phyloP scores from a whole-genome alignment of 2,797 vertebrate genomes.

The Clamator glandarius region DNA sequence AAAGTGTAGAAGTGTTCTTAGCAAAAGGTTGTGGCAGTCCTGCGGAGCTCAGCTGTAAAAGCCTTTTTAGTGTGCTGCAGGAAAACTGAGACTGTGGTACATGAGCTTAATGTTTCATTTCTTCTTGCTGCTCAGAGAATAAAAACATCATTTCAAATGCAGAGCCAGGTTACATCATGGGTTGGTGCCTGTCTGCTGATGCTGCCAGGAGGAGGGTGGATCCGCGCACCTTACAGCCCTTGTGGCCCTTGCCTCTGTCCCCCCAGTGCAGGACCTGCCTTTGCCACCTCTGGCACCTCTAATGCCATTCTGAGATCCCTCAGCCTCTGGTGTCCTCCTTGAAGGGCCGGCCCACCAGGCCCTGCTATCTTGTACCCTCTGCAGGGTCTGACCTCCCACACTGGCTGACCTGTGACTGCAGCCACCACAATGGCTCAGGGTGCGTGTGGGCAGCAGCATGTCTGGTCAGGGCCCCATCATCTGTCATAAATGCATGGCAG shows the following conservation, averaged over 20 bases:
- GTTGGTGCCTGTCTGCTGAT: background rate
- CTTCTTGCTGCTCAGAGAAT: background rate
- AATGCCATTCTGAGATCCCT: accelerated
- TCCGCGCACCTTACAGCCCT: background rate
- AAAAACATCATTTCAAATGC: background rate
- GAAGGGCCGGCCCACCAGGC: background rate
- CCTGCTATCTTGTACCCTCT: accelerated
- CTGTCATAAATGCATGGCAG: background rate
- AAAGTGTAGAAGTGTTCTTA: background rate
- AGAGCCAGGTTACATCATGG: background rate
- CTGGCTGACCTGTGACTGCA: accelerated
- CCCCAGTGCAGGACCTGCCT: accelerated
- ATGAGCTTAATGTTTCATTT: accelerated
- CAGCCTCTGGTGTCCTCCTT: accelerated
- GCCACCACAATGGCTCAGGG: background rate
- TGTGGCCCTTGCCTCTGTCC: accelerated
- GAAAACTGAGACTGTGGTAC: background rate
- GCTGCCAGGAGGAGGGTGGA: background rate
- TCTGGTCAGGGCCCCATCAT: accelerated
- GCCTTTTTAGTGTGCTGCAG: accelerated
- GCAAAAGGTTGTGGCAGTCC: background rate
- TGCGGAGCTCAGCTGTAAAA: background rate
- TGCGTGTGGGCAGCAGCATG: accelerated
- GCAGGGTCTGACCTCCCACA: background rate
- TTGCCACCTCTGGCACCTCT: accelerated